phyloP scores from a whole-genome alignment of 2,888 invertebrate genomes.

The Tipula lateralis region DNA sequence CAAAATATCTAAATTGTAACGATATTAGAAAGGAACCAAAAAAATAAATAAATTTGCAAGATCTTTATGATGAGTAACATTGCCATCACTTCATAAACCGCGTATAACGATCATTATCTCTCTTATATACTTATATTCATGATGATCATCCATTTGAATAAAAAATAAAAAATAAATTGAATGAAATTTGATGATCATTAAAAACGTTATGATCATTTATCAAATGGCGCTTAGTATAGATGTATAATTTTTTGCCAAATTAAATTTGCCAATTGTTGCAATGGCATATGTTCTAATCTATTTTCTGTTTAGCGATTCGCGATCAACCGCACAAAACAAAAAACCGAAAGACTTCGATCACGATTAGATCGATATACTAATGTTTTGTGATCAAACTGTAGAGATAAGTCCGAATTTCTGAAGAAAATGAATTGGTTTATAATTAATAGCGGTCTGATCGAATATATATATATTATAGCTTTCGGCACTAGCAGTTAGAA shows the following conservation, averaged over 20 bases:
- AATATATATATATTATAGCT: background rate
- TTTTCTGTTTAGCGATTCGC: background rate
- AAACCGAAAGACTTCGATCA: background rate
- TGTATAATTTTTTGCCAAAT: background rate
- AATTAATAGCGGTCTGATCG: background rate
- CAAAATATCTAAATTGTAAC: slow-evolving; percentile 3
- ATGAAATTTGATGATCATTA: slow-evolving; percentile 1
- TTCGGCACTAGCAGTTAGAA: background rate
- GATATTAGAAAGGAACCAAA: background rate
- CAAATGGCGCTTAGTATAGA: background rate
- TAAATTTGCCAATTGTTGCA: background rate
- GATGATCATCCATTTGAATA: background rate
- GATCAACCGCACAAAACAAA: background rate
- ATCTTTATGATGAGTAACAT: slow-evolving; percentile 13
- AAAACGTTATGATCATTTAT: background rate
- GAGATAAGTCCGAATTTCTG: background rate
- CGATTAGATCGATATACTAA: background rate
- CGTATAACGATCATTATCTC: background rate
- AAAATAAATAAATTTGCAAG: background rate
- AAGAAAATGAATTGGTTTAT: background rate
- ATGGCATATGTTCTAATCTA: background rate
- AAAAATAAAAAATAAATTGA: no score
- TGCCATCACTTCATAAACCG: background rate
- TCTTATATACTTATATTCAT: background rate
- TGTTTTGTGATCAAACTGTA: background rate